A percentile compares a stretch with the other conserved stretches of the same genome.
These are phyloP conservation scores for Lonchura striata DNA, from an alignment of 2,113 vertebrate genomes.

Conservation along the genomic window DNA sequence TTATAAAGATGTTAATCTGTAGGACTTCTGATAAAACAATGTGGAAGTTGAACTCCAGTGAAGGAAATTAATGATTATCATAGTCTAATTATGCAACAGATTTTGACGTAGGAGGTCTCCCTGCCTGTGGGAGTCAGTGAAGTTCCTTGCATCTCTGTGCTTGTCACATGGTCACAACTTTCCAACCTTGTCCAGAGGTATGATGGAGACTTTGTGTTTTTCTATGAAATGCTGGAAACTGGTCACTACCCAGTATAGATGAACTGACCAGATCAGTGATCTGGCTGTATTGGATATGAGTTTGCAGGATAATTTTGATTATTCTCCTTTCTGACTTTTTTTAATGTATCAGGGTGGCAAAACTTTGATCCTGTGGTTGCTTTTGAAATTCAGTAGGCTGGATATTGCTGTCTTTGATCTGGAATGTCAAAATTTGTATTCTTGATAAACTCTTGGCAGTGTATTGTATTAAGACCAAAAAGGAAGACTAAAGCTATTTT, in stretches of 20 bases:
- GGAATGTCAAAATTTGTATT: neutral
- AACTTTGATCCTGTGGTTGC: neutral
- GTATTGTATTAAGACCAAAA: neutral
- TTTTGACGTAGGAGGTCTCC: neutral
- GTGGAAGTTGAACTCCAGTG: neutral
- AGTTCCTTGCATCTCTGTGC: neutral
- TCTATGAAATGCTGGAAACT: neutral
- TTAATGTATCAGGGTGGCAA: rapidly evolving
- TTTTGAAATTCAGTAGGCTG: neutral
- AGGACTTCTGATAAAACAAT: neutral
- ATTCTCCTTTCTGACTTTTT: neutral
- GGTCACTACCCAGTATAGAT: neutral
- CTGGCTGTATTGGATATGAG: neutral
- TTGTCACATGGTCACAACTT: neutral
- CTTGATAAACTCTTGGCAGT: neutral
- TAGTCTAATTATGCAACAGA: neutral
- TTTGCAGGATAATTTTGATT: neutral
- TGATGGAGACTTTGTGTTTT: neutral
- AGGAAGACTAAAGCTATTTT: neutral
- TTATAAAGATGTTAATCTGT: neutral
- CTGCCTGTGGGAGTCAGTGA: neutral
- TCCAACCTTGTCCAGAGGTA: neutral
- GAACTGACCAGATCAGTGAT: neutral
- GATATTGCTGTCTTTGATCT: neutral
- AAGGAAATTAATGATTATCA: neutral